Conservation (phyloP, 2,113 vertebrate genomes). For the Dolichotis patagonum region DNA sequence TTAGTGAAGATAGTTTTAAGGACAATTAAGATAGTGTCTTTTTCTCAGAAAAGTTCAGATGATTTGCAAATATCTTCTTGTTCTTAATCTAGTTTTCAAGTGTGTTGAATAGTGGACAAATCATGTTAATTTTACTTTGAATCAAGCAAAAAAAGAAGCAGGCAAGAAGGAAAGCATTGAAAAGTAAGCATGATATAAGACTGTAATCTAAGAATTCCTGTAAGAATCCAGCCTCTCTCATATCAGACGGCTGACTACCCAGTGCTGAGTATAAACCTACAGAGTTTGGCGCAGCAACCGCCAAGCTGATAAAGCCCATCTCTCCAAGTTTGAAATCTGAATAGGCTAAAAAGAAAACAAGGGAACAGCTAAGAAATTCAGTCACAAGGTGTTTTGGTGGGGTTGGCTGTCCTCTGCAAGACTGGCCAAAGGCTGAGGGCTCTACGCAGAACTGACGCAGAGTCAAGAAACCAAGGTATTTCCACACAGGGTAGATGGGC, state of each 20-base stretch:
- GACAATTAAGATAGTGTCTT: not conserved
- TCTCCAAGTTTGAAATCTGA: not conserved
- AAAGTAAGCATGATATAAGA: not conserved
- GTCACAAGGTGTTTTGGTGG: not conserved
- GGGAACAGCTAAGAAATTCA: not conserved
- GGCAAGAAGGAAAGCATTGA: not conserved
- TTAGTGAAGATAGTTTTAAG: not conserved
- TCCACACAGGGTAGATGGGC: not conserved
- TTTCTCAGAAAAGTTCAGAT: not conserved
- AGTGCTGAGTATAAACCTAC: accelerated
- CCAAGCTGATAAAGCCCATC: not conserved
- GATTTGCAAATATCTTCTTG: not conserved
- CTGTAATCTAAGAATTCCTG: accelerated
- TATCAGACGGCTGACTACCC: not conserved
- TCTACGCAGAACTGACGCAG: not conserved
- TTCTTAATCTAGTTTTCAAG: not conserved
- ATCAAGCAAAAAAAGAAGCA: not conserved
- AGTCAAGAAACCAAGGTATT: no score
- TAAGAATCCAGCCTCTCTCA: not conserved
- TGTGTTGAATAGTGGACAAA: not conserved
- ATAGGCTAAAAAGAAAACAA: not conserved
- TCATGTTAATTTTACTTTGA: not conserved
- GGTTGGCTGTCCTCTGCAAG: not conserved
- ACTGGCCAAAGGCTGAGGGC: not conserved
- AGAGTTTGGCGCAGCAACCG: not conserved